Conservation (phyloP, 2,113 vertebrate species). For the Dissostichus mawsoni region DNA sequence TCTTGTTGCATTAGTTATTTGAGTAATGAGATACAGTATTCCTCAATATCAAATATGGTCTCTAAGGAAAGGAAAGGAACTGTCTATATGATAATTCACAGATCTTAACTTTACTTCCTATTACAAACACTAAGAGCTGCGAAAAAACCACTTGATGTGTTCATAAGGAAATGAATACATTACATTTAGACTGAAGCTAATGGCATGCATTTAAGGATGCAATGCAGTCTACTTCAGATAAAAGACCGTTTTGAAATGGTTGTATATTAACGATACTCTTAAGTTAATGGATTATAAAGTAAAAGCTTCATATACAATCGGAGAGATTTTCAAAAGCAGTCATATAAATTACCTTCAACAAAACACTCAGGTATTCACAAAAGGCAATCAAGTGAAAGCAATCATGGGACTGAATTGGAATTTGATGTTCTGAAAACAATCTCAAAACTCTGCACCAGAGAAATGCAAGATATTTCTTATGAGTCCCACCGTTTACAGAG, state of each 20-base stretch:
- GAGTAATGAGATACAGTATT: conserved; percentile 42
- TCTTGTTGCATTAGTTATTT: conserved; percentile 38
- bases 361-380: conserved; percentile 23
- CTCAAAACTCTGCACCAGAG: conserved; percentile 26
- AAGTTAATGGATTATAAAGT: conserved; percentile 39
- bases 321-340: conserved; percentile 5
- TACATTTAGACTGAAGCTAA: conserved; percentile 44
- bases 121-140: conserved; percentile 40
- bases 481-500: conserved; percentile 16
- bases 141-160: conserved; percentile 15
- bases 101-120: conserved; percentile 36
- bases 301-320: neutral
- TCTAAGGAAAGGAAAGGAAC: conserved; percentile 13
- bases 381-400: conserved; percentile 44
- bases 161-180: conserved; percentile 24
- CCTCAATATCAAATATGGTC: conserved; percentile 26
- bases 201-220: conserved; percentile 26
- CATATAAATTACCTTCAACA: conserved; percentile 1
- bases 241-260: conserved; percentile 23
- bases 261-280: conserved; percentile 24
- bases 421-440: conserved; percentile 39
- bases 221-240: conserved; percentile 24
- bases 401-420: conserved; percentile 27
- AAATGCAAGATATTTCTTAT: conserved; percentile 26
- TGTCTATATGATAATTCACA: conserved; percentile 28